Percentiles rank a stretch among this genome's conserved stretches.
phyloP scores from a whole-genome alignment of 1,140 invertebrate genomes.

The Platyscapa corneri region DNA sequence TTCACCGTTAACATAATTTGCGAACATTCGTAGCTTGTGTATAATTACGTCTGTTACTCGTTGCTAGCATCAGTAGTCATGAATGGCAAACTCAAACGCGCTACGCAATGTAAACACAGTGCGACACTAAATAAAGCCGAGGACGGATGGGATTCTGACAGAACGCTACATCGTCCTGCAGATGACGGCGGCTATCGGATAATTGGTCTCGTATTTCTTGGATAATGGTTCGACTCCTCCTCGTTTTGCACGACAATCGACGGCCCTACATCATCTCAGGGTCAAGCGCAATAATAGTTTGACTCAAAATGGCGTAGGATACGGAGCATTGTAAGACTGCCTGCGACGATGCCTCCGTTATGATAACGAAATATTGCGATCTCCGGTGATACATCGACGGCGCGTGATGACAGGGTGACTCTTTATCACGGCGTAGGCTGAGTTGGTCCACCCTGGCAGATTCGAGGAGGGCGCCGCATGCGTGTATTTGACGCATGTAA shows the following conservation, averaged over 20 bases:
- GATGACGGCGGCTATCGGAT: neutral
- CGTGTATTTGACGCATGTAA: neutral
- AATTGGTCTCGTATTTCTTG: constrained; percentile 47
- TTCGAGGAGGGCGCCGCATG: neutral
- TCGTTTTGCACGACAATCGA: neutral
- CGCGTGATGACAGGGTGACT: neutral
- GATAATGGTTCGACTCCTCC: neutral
- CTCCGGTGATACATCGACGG: constrained; percentile 25
- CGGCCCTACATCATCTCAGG: neutral
- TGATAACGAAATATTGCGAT: constrained; percentile 19
- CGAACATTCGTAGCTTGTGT: neutral
- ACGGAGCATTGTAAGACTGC: neutral
- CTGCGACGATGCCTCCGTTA: neutral
- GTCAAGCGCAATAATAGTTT: neutral
- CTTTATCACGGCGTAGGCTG: neutral
- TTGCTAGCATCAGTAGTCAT: neutral
- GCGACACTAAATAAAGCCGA: neutral
- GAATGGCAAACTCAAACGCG: neutral
- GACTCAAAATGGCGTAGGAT: too few species aligned
- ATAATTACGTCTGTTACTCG: neutral
- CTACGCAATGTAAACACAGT: neutral
- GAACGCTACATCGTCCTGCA: neutral
- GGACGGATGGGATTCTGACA: neutral
- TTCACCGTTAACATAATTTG: constrained; percentile 9
- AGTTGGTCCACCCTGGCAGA: neutral